phyloP scores from a whole-genome alignment of 2,888 invertebrate species.

The Lymantria monacha region DNA sequence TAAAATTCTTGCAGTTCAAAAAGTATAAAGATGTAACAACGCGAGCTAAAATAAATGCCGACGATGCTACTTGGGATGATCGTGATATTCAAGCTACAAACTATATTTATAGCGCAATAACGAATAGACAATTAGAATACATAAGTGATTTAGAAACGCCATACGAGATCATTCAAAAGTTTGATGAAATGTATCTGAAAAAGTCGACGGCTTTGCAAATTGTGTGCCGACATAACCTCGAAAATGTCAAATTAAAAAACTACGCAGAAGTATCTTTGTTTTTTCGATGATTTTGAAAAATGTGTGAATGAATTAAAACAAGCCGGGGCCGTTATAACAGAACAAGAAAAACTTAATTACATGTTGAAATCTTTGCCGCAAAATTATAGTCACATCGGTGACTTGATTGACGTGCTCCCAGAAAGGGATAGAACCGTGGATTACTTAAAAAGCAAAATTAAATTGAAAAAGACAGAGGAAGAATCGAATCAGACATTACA shows the following conservation, averaged over 20 bases:
- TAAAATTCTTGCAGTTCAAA: slow-evolving; percentile 26
- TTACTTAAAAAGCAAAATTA: background rate
- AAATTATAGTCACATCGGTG: background rate
- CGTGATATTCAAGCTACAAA: slow-evolving; percentile 28
- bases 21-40: slow-evolving; percentile 19
- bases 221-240: slow-evolving; percentile 24
- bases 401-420: background rate
- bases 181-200: slow-evolving; percentile 27
- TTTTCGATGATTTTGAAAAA: slow-evolving; percentile 26
- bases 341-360: background rate
- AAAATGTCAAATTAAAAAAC: slow-evolving; percentile 25
- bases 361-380: background rate
- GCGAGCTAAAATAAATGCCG: background rate
- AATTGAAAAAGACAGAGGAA: background rate
- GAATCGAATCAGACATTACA: background rate
- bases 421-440: background rate
- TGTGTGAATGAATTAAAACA: slow-evolving; percentile 8
- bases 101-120: slow-evolving; percentile 24
- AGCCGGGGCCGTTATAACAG: background rate
- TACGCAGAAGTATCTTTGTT: slow-evolving; percentile 14
- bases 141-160: background rate
- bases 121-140: slow-evolving; percentile 29
- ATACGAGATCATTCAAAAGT: slow-evolving; percentile 10
- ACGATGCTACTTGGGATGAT: background rate
- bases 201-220: slow-evolving; percentile 28